Conservation (phyloP, 2,888 invertebrate species). For the Thyatira batis region DNA sequence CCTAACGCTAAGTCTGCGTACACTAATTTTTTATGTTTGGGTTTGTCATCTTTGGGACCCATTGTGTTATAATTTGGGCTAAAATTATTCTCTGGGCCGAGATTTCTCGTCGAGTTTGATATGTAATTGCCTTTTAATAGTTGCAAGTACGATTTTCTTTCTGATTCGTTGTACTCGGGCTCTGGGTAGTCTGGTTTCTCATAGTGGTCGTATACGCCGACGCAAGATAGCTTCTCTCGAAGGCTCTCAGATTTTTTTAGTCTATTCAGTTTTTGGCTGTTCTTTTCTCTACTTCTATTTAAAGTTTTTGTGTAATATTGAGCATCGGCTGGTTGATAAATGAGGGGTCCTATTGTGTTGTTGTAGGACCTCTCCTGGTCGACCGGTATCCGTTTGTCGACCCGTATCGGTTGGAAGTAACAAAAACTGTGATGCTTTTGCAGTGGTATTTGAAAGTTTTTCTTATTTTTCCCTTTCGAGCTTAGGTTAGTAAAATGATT, state of each 20-base stretch:
- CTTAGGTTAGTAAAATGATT: slow-evolving; percentile 80
- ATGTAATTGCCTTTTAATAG: slow-evolving; percentile 76
- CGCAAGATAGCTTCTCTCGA: slow-evolving; percentile 76
- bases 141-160: slow-evolving; percentile 73
- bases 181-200: slow-evolving; percentile 76
- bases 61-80: slow-evolving; percentile 63
- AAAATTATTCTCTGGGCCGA: slow-evolving; percentile 62
- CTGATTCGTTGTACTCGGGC: slow-evolving; percentile 70
- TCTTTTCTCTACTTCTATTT: slow-evolving; percentile 75
- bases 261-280: slow-evolving; percentile 70
- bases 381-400: slow-evolving; percentile 80
- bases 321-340: slow-evolving; percentile 69
- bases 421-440: slow-evolving; percentile 86
- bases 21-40: slow-evolving; percentile 78
- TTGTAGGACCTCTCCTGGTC: slow-evolving; percentile 73
- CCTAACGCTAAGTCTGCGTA: slow-evolving; percentile 81
- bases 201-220: slow-evolving; percentile 75
- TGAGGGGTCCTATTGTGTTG: slow-evolving; percentile 74
- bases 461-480: slow-evolving; percentile 80
- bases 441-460: slow-evolving; percentile 84
- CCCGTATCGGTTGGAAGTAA: slow-evolving; percentile 85
- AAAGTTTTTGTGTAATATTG: slow-evolving; percentile 77
- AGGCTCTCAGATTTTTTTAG: slow-evolving; percentile 79
- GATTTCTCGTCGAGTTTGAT: slow-evolving; percentile 75
- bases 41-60: slow-evolving; percentile 69